A percentile compares a stretch with the other conserved stretches of the same genome.
Evolutionary conservation across 2,113 vertebrate genomes (phyloP).

Genomic region (Forbesichthys agassizii): DNA sequence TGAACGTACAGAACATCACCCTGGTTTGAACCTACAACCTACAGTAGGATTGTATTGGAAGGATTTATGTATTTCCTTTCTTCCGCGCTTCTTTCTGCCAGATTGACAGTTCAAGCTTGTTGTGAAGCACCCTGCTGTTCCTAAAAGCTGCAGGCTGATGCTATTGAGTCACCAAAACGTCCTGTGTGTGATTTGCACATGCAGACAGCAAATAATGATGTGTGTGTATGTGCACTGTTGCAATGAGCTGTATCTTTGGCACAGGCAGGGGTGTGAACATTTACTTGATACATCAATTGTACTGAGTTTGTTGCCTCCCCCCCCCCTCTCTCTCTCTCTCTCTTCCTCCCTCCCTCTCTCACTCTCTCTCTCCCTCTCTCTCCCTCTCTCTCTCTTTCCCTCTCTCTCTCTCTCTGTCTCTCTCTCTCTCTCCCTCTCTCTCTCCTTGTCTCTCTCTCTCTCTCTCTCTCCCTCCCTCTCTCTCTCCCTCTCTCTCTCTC

Average conservation of each 20-base stretch:
- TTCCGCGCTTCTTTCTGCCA: not conserved
- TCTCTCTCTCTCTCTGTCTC: not conserved
- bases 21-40: too few relatives aligned
- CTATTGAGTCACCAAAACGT: not conserved
- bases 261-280: not conserved
- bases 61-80: not conserved
- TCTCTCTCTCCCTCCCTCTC: conserved; percentile 17
- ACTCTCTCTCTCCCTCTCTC: conserved; percentile 22
- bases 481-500: conserved; percentile 19
- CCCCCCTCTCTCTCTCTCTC: conserved; percentile 1
- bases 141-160: too few relatives aligned
- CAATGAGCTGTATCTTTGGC: not conserved
- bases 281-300: not conserved
- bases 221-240: not conserved
- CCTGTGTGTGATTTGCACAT: not conserved
- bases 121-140: too few relatives aligned
- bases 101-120: too few relatives aligned
- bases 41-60: not conserved
- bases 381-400: not conserved
- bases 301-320: not conserved
- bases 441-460: not conserved
- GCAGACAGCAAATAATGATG: not conserved
- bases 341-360: conserved; percentile 9
- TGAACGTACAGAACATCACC: not conserved
- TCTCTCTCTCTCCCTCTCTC: not conserved